Percentiles rank a stretch among this genome's conserved stretches.
Evolutionary conservation across 92 coral and sea anemone genomes (phyloP).

Genomic region (Epizoanthus stellaris): DNA sequence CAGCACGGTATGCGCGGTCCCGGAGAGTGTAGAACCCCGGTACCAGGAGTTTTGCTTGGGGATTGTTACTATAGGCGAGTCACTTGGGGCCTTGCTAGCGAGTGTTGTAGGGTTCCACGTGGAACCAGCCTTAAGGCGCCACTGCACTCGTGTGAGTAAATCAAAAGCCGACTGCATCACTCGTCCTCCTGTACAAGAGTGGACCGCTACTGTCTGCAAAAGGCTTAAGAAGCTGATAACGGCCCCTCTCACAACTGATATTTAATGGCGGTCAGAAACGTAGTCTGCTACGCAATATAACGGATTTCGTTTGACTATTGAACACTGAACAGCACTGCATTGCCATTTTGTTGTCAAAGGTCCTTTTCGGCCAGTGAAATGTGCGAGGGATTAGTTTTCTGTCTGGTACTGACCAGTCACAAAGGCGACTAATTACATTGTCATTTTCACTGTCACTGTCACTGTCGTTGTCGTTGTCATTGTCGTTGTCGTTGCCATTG

Average conservation of each 20-base stretch:
- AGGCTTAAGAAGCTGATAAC: constrained; percentile 39
- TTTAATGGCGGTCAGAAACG: background rate
- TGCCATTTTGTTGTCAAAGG: too few relatives aligned
- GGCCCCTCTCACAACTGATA: constrained; percentile 15
- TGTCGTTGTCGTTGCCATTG: too few relatives aligned
- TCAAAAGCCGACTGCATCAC: constrained; percentile 67
- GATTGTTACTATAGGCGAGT: constrained; percentile 69
- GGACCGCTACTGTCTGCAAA: constrained; percentile 74
- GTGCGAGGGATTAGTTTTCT: too few relatives aligned
- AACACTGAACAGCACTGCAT: too few relatives aligned
- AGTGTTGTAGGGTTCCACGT: constrained; percentile 72
- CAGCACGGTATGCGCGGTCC: constrained; percentile 74
- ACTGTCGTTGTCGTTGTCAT: too few relatives aligned
- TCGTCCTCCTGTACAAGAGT: constrained; percentile 55
- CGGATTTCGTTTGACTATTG: too few relatives aligned
- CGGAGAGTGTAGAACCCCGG: constrained; percentile 71
- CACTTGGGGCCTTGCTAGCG: constrained; percentile 73
- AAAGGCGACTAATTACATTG: too few relatives aligned
- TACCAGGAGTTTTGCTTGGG: constrained; percentile 86
- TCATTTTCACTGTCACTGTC: too few relatives aligned
- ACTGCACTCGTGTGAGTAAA: constrained; percentile 49
- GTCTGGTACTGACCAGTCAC: too few relatives aligned
- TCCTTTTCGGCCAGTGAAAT: too few relatives aligned
- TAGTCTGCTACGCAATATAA: too few relatives aligned
- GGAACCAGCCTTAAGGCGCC: constrained; percentile 78